Conservation (phyloP, 2,888 invertebrate genomes). For the Diplazon laetatorius region DNA sequence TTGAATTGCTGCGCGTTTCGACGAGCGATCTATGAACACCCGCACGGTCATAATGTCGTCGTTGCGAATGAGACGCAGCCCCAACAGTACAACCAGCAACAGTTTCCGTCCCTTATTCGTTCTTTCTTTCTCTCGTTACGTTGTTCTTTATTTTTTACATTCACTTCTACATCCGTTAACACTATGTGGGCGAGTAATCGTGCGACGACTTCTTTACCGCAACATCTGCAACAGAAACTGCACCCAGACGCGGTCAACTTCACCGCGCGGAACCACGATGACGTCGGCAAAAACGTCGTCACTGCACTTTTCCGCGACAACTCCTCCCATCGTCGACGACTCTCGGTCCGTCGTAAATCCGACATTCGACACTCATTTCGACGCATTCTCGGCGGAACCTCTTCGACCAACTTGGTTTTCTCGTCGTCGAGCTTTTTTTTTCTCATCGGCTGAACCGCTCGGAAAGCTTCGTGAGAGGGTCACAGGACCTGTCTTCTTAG, state of each 20-base stretch:
- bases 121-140: not conserved
- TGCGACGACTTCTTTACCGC: not conserved
- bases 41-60: conserved; percentile 7
- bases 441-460: not conserved
- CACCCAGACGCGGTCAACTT: too few species aligned
- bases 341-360: not conserved
- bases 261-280: not conserved
- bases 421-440: not conserved
- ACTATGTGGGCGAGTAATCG: not conserved
- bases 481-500: not conserved
- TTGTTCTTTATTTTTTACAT: not conserved
- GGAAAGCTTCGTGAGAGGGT: conserved; percentile 2
- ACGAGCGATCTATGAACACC: conserved; percentile 34
- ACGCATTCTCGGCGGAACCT: not conserved
- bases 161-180: conserved; percentile 3
- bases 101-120: conserved; percentile 4
- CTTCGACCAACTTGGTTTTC: not conserved
- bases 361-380: conserved; percentile 8
- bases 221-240: not conserved
- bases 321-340: not conserved
- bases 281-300: not conserved
- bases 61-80: conserved; percentile 10
- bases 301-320: conserved; percentile 2
- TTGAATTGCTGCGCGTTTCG: conserved; percentile 24
- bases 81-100: too few species aligned